Percentiles rank a stretch among this genome's conserved stretches.
Conservation (phyloP, 2,888 invertebrate species). For the Pachycephus smyrnensis region DNA sequence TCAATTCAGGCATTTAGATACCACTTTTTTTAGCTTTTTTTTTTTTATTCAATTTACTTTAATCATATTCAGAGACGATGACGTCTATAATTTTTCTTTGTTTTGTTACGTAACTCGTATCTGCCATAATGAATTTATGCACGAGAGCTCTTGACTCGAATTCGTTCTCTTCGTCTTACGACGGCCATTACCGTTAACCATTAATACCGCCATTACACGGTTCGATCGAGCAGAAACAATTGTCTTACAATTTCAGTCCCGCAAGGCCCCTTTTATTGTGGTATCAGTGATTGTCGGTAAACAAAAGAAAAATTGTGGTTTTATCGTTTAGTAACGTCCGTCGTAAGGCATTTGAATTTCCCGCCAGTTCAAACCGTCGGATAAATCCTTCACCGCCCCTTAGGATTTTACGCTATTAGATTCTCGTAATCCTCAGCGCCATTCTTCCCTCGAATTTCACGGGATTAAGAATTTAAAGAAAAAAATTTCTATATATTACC, state of each 20-base stretch:
- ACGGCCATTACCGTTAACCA: background rate
- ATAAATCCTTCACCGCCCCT: background rate
- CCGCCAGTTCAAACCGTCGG: background rate
- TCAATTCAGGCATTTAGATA: background rate
- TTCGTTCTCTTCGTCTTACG: background rate
- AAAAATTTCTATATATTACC: background rate
- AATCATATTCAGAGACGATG: too few species aligned
- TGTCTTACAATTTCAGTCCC: conserved; percentile 7
- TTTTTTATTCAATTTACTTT: too few species aligned
- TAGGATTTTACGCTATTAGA: background rate
- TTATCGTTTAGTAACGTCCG: background rate
- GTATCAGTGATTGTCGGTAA: background rate
- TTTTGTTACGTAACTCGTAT: background rate
- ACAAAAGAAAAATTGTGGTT: background rate
- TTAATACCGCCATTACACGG: background rate
- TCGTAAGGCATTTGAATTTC: background rate
- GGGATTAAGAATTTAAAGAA: background rate
- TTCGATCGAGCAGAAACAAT: conserved; percentile 34
- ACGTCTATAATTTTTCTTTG: background rate
- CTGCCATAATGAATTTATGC: background rate
- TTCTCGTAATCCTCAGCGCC: background rate
- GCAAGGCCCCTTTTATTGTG: background rate
- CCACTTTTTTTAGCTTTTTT: too few species aligned
- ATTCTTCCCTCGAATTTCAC: background rate
- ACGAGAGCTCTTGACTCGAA: background rate